These are phyloP conservation scores for Actenoides hombroni DNA, from an alignment of 2,113 vertebrate genomes.

Conservation along the genomic window DNA sequence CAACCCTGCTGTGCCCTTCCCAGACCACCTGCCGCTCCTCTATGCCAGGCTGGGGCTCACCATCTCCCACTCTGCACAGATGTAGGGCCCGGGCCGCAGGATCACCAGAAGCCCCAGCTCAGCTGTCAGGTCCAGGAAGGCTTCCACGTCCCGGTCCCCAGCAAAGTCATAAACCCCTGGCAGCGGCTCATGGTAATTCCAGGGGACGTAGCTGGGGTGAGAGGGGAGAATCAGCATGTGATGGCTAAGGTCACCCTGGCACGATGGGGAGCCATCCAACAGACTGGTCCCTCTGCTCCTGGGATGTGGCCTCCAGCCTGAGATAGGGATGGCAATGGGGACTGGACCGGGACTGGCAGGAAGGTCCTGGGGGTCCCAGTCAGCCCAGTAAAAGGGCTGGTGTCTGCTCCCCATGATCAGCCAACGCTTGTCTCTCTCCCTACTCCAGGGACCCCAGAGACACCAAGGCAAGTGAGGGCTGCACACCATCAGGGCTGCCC, in stretches of 20 bases:
- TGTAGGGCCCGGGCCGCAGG: conserved; percentile 94
- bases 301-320: neutral
- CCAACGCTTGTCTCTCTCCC: neutral
- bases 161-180: conserved; percentile 86
- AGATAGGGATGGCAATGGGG: neutral
- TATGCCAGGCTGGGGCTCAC: conserved; percentile 70
- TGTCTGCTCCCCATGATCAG: neutral
- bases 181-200: conserved; percentile 91
- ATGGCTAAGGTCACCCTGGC: neutral
- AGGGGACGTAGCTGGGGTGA: conserved; percentile 86
- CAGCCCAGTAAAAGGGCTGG: neutral
- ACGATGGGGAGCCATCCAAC: fast-evolving
- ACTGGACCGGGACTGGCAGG: neutral
- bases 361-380: neutral
- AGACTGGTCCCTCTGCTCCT: neutral
- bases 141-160: conserved; percentile 84
- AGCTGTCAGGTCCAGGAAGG: conserved; percentile 87
- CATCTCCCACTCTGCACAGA: conserved; percentile 99
- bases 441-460: neutral
- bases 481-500: fast-evolving
- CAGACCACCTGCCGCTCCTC: fast-evolving
- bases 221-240: neutral
- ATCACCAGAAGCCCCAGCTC: conserved; percentile 90
- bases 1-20: neutral
- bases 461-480: neutral